A percentile compares a stretch with the other conserved stretches of the same genome.
Evolutionary conservation across 2,113 vertebrate species (phyloP).

Genomic region (Engraulis encrasicolus): DNA sequence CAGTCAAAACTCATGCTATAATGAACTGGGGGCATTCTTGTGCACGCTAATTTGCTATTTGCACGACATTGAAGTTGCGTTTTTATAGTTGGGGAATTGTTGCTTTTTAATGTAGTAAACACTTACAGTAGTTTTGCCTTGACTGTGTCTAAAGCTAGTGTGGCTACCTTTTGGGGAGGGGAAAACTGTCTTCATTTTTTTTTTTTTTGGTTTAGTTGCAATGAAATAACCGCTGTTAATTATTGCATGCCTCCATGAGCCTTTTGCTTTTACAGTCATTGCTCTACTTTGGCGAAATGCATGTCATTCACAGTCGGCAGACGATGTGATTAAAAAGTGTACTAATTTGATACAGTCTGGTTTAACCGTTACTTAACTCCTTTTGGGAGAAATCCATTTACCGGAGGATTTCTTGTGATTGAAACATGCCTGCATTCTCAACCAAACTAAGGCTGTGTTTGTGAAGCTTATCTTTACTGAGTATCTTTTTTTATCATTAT

Average conservation of each 20-base stretch:
- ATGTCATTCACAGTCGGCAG: neutral
- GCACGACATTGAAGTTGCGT: neutral
- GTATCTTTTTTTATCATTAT: neutral
- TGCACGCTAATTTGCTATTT: neutral
- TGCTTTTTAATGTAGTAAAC: neutral
- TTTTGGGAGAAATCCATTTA: neutral
- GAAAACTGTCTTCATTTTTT: neutral
- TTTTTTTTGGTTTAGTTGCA: constrained; percentile 22
- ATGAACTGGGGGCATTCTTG: neutral
- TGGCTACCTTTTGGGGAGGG: neutral
- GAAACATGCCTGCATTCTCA: neutral
- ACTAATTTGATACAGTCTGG: neutral
- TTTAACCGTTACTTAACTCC: too few relatives aligned
- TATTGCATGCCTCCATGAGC: neutral
- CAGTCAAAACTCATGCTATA: neutral
- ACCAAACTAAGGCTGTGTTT: neutral
- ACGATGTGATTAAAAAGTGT: neutral
- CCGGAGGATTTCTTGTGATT: neutral
- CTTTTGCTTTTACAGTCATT: neutral
- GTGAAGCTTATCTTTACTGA: neutral
- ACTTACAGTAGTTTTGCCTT: neutral
- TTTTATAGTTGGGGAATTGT: neutral
- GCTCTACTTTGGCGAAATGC: neutral
- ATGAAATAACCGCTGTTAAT: neutral
- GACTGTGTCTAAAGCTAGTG: neutral